Evolutionary conservation across 2,888 invertebrate genomes (phyloP), one percentile per base, ranked within the genome.

Genomic region (Doris montereyensis): DNA sequence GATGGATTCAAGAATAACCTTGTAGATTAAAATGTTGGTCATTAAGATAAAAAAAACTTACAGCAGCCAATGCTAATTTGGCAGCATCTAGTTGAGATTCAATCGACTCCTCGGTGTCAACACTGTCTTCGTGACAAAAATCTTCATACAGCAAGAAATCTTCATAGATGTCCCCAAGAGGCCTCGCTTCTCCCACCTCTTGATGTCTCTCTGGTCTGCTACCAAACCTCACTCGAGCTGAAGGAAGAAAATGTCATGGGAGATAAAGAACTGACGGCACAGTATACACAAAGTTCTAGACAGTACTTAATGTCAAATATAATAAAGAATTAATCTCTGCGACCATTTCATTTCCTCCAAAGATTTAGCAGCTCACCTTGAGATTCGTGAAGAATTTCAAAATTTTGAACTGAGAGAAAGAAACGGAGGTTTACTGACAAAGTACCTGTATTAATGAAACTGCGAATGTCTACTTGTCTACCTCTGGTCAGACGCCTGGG

Each of bases 111-210:
- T 80, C 71, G 62, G 77, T 81, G 10, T 90, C 90, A 80, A 87
- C 82, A 17, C 84, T 84, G 76, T 89, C 88, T 68, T 89, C 89
- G 67, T 86, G 86, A 30, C 88, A 84, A 75, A 90, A 87, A 62
- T 90, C 90, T 60, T 90, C 89, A 30, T 89, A 84, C 72, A 89
- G 89, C 73, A 88, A 77, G 72, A 89, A 85, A 74, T 89, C 88
- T 81, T 90, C 90, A 81, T 86, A 88, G 34, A 86, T 81, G 76
- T 87, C 88, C 73, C 85, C 85, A 82, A 89, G 81, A 10, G 88
- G 87, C 41, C 85, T 85, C 0, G 87, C 86, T 34, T 87, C 93
- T 2, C 92, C 92, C 76, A 92, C 86, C 4, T 92, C 92, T 75
- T 92, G 92, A 82, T 91, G 90, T 60, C 93, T 86, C 35, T 85